Base-by-base conservation (phyloP, 2,888 invertebrate genomes). In the Phytoseiulus persimilis region DNA sequence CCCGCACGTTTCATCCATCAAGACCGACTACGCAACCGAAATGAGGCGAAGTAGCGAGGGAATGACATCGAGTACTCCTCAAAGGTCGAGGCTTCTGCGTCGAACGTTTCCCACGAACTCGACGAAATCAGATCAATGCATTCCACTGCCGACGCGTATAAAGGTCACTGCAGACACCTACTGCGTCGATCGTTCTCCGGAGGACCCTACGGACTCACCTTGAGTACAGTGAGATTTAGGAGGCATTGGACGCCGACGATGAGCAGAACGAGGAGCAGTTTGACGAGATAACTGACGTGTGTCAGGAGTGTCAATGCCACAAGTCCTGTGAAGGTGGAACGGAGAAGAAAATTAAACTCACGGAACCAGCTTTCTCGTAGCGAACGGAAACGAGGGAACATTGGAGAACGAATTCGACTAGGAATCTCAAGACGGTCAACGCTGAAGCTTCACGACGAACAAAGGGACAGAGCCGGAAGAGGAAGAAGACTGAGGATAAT, bases 401-500 rank as follows among this genome's bases (percentile, higher is more conserved):
- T n/a, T n/a, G n/a, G 39, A 39, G 39, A 39, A 39, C 3, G 5
- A 9, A 39, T 9, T 39, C 39, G 28, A 11, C 65, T 6, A 65
- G 23, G 65, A 65, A 65, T 18, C 65, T 1, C 18, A 14, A 6
- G 23, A 28, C 65, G 65, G 65, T 18, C 18, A 28, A 65, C 65
- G 65, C 65, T 18, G 18, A 18, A 65, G 28, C 65, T 23, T 23
- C 65, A 65, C 28, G 89, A 94, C 94, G 92, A 95, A 95, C 92
- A 95, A 95, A 6, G 91, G 95, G 95, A 92, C 95, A 95, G 92
- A 96, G 96, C 89, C 95, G 95, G 83, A 96, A 95, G 92, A 95
- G 95, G 83, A 94, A 93, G 92, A 95, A 95, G 45, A 93, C 92
- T 9, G 65, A 65, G 65, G 18, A 65, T 65, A 65, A 65, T 65